These are phyloP conservation scores for Sebastes steindachneri DNA, from an alignment of 2,797 vertebrate species.

Conservation along the genomic window DNA sequence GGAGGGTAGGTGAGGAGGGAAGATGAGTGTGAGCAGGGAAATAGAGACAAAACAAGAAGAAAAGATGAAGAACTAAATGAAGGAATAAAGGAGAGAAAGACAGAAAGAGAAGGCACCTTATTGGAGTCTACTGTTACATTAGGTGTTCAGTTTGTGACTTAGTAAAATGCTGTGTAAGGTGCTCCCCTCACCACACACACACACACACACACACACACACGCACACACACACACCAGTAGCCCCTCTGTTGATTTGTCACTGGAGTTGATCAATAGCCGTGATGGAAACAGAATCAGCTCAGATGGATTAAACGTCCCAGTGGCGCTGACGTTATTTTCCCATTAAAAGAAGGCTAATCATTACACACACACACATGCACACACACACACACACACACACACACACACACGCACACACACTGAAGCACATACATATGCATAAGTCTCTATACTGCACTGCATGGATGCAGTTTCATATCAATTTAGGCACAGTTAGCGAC, in stretches of 20 bases:
- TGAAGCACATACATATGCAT: constrained; percentile 31
- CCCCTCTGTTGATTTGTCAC: constrained; percentile 79
- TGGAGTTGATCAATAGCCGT: constrained; percentile 82
- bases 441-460: background rate
- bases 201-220: background rate
- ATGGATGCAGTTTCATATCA: constrained; percentile 38
- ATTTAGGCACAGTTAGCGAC: constrained; percentile 20
- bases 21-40: constrained; percentile 25
- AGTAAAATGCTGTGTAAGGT: constrained; percentile 74
- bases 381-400: background rate
- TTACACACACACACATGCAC: constrained; percentile 63
- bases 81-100: constrained; percentile 19
- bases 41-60: constrained; percentile 37
- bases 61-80: constrained; percentile 27
- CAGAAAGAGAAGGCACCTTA: constrained; percentile 31
- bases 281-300: constrained; percentile 83
- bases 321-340: constrained; percentile 83
- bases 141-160: constrained; percentile 47
- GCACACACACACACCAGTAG: constrained; percentile 20
- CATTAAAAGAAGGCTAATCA: constrained; percentile 85
- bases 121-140: constrained; percentile 56
- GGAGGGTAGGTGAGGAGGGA: background rate
- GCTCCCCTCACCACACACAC: background rate
- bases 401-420: background rate
- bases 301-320: constrained; percentile 86